phyloP scores from a whole-genome alignment of 1,140 invertebrate species.

The Helicorthomorpha holstii region DNA sequence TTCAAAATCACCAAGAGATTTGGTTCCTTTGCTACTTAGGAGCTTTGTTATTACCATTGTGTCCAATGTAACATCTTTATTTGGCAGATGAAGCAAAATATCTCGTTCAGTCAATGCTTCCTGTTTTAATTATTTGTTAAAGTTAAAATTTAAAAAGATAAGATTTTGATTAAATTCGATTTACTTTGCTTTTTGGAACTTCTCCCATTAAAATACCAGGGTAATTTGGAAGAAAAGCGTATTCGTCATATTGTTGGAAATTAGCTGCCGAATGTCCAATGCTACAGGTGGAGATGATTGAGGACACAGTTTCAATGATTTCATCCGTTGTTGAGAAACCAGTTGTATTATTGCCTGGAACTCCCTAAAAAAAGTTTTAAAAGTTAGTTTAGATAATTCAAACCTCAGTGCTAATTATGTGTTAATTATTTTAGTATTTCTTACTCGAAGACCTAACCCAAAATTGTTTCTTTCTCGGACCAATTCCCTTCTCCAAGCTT shows the following conservation, averaged over 20 bases:
- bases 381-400: background rate
- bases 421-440: background rate
- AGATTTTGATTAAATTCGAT: too few species aligned
- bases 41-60: conserved; percentile 33
- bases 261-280: conserved; percentile 30
- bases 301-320: conserved; percentile 23
- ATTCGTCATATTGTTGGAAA: conserved; percentile 28
- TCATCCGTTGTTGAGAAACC: conserved; percentile 23
- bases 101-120: conserved; percentile 21
- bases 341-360: conserved; percentile 20
- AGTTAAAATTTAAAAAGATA: conserved; percentile 9
- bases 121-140: too few species aligned
- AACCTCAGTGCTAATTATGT: background rate
- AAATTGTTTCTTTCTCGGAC: conserved; percentile 19
- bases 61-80: conserved; percentile 28
- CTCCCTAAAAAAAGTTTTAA: conserved; percentile 11
- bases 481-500: conserved; percentile 27
- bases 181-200: conserved; percentile 27
- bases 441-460: conserved; percentile 19
- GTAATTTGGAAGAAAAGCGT: conserved; percentile 33
- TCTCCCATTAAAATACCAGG: conserved; percentile 24
- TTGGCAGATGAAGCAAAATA: conserved; percentile 24
- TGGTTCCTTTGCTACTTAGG: conserved; percentile 28
- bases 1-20: conserved; percentile 31
- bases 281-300: conserved; percentile 29